A percentile compares a stretch with the other conserved stretches of the same genome.
phyloP scores from a whole-genome alignment of 2,888 invertebrate genomes.

The Dicyrtoma fusca region DNA sequence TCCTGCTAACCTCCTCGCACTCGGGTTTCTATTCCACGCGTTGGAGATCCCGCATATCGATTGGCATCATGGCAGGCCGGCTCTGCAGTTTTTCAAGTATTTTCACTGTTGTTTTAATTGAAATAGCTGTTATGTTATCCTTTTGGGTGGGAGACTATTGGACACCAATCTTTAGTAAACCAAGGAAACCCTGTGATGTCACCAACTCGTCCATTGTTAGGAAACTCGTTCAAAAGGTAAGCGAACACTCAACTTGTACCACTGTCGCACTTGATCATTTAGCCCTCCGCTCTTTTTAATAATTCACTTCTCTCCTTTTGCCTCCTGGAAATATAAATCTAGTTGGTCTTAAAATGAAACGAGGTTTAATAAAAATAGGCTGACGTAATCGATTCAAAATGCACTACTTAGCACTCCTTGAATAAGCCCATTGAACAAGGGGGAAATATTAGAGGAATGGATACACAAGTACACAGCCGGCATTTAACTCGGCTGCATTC shows the following conservation, averaged over 20 bases:
- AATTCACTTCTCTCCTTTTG: too few relatives aligned
- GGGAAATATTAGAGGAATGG: too few relatives aligned
- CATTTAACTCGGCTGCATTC: too few relatives aligned
- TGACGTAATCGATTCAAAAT: too few relatives aligned
- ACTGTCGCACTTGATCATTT: too few relatives aligned
- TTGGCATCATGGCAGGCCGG: slow-evolving; percentile 53
- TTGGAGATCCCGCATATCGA: slow-evolving; percentile 36
- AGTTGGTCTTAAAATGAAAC: too few relatives aligned
- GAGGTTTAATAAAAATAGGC: too few relatives aligned
- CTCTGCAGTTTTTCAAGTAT: slow-evolving; percentile 55
- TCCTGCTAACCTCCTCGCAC: neutral
- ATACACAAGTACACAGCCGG: too few relatives aligned
- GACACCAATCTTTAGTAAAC: slow-evolving; percentile 50
- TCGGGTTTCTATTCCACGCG: slow-evolving; percentile 22
- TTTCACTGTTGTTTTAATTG: slow-evolving; percentile 53
- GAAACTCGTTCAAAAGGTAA: slow-evolving; percentile 77
- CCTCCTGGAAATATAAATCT: too few relatives aligned
- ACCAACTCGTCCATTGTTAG: slow-evolving; percentile 81
- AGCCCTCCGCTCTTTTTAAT: too few relatives aligned
- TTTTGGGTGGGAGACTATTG: slow-evolving; percentile 56
- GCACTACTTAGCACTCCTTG: too few relatives aligned
- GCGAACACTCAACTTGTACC: slow-evolving; percentile 13
- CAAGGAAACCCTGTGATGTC: slow-evolving; percentile 55
- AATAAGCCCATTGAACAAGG: too few relatives aligned
- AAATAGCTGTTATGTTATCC: slow-evolving; percentile 55